These are phyloP conservation scores for Ginglymostoma cirratum DNA, from an alignment of 2,113 vertebrate genomes.

Conservation along the genomic window DNA sequence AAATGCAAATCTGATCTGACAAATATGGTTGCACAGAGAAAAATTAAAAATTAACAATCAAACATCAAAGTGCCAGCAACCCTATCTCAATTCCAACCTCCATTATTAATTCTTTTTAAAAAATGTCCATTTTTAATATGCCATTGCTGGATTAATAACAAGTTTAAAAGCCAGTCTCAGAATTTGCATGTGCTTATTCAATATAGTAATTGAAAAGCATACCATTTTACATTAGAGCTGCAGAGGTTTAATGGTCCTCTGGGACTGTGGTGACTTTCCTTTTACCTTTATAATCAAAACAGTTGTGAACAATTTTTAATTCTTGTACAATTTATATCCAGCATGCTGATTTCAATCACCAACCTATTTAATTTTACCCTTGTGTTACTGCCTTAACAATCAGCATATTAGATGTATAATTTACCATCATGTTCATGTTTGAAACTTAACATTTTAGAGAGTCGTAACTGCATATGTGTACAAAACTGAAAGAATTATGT, in stretches of 20 bases:
- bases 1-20: constrained; percentile 73
- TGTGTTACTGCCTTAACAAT: background rate
- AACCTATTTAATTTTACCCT: background rate
- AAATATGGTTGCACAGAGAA: constrained; percentile 86
- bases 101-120: constrained; percentile 81
- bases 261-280: too few species aligned
- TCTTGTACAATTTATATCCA: background rate
- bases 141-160: constrained; percentile 81
- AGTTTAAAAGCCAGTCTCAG: constrained; percentile 90
- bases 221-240: background rate
- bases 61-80: constrained; percentile 82
- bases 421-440: background rate
- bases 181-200: constrained; percentile 95
- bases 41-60: constrained; percentile 83
- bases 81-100: constrained; percentile 79
- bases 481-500: background rate
- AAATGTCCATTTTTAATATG: constrained; percentile 83
- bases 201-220: constrained; percentile 94
- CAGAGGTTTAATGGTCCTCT: background rate
- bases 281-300: background rate
- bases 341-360: background rate
- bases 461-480: background rate
- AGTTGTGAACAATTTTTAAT: background rate
- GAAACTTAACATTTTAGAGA: background rate
- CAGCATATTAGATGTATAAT: background rate